Percentiles rank a stretch among this genome's conserved stretches.
phyloP scores from a whole-genome alignment of 2,888 invertebrate species.

The Ichneumon xanthorius region DNA sequence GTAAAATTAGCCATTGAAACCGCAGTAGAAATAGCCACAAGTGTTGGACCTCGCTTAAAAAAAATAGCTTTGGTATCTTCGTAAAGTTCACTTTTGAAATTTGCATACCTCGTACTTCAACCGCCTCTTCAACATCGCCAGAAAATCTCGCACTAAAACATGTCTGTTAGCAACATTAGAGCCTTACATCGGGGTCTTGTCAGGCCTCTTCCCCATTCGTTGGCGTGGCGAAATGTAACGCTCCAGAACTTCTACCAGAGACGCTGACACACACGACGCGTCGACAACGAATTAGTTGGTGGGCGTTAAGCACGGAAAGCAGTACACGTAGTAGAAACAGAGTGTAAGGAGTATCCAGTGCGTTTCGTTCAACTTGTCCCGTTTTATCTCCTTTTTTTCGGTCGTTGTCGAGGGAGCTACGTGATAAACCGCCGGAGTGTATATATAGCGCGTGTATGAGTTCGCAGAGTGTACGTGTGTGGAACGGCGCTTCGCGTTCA shows the following conservation, averaged over 20 bases:
- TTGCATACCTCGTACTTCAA: neutral
- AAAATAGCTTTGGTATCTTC: no score
- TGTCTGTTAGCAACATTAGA: no score
- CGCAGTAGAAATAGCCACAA: no score
- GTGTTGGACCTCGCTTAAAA: no score
- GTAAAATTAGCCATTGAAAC: no score
- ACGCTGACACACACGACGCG: neutral
- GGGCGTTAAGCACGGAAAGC: neutral
- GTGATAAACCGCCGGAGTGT: constrained; percentile 5
- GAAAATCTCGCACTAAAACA: neutral
- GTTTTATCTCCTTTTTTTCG: constrained; percentile 6
- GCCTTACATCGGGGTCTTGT: neutral
- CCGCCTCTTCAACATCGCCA: neutral
- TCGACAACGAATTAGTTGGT: constrained; percentile 3
- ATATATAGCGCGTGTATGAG: neutral
- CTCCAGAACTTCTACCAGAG: neutral
- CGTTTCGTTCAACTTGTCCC: constrained; percentile 19
- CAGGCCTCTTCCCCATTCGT: neutral
- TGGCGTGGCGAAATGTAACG: neutral
- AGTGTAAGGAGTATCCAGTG: neutral
- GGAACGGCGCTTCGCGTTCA: constrained; percentile 5
- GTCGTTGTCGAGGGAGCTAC: neutral
- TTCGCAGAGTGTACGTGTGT: neutral
- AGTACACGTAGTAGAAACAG: constrained; percentile 1
- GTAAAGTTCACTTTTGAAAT: no score